Conservation (phyloP, 1,140 invertebrate genomes). For the Orchesella cincta region DNA sequence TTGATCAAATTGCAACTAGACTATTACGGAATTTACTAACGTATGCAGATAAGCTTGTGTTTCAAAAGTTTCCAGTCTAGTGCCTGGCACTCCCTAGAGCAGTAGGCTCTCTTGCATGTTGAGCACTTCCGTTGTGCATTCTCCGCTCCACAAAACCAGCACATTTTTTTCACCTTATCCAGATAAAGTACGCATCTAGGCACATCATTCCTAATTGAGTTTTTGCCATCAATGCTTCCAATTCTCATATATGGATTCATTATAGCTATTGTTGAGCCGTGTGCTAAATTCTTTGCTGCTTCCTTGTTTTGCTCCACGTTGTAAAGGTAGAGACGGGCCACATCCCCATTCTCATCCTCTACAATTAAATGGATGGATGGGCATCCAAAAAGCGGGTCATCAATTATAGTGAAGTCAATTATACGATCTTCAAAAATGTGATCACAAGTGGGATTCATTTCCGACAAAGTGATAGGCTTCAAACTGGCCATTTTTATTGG, state of each 20-base stretch:
- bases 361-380: not conserved
- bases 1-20: too few species aligned
- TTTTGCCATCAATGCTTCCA: not conserved
- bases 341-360: not conserved
- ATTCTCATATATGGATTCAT: constrained; percentile 8
- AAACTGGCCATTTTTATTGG: not conserved
- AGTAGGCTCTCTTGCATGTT: too few species aligned
- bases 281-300: not conserved
- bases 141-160: not conserved
- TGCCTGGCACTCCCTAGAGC: too few species aligned
- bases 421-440: not conserved
- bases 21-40: too few species aligned
- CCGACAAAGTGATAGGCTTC: not conserved
- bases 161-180: not conserved
- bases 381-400: not conserved
- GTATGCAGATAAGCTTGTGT: too few species aligned
- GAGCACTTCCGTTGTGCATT: too few species aligned
- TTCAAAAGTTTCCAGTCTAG: too few species aligned
- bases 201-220: not conserved
- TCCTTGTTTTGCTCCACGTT: not conserved
- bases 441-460: not conserved
- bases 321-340: not conserved
- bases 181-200: not conserved
- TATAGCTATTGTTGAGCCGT: not conserved
- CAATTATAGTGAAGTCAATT: not conserved